Evolutionary conservation across 2,888 invertebrate genomes (phyloP).

Genomic region (Lottia scabra): DNA sequence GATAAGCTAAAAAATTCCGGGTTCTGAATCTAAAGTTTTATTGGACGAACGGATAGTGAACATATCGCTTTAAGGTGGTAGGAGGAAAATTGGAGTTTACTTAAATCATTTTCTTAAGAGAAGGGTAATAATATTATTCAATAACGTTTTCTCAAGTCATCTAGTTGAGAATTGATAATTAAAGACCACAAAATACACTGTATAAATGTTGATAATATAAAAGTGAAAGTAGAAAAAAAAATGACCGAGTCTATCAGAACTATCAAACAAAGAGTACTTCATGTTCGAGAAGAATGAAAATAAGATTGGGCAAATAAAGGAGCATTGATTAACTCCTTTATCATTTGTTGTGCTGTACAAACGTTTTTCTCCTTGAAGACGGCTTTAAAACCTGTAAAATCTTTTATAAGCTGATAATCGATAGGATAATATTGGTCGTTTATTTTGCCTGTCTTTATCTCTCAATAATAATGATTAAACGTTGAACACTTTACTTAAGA

Average conservation of each 20-base stretch:
- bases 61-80: no score
- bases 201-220: no score
- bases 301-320: background rate
- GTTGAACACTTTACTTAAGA: background rate
- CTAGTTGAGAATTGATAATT: no score
- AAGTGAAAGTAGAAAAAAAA: background rate
- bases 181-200: no score
- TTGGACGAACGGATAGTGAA: no score
- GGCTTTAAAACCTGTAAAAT: background rate
- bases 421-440: background rate
- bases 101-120: no score
- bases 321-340: background rate
- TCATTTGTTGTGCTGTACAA: slow-evolving; percentile 3
- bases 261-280: background rate
- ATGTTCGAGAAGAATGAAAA: background rate
- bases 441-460: background rate
- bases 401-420: background rate
- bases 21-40: no score
- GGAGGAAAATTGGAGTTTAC: no score
- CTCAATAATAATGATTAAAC: background rate
- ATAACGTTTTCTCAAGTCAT: no score
- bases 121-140: no score
- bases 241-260: background rate
- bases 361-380: slow-evolving; percentile 1
- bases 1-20: no score